Percentiles rank a stretch among this genome's conserved stretches.
These are phyloP conservation scores for Pituophis catenifer DNA, from an alignment of 2,113 vertebrate genomes.

Conservation along the genomic window DNA sequence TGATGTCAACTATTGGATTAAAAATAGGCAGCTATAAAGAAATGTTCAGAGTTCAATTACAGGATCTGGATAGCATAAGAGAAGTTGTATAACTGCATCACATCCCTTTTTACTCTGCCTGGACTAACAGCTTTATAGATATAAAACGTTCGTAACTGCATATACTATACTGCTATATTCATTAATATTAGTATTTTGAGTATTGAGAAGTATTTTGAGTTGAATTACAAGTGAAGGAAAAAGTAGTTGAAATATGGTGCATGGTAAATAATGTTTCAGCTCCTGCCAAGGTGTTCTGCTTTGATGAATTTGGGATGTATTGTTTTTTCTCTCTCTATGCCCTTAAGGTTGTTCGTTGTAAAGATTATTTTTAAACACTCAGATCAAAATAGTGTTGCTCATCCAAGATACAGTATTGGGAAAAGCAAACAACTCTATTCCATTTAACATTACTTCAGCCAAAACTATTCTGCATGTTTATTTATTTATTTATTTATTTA, in stretches of 20 bases:
- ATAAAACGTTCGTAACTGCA: background rate
- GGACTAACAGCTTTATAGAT: background rate
- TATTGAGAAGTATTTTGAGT: background rate
- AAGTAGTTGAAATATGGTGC: background rate
- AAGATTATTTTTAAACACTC: conserved; percentile 13
- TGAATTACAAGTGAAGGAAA: background rate
- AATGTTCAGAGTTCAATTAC: background rate
- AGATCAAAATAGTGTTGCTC: background rate
- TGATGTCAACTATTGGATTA: background rate
- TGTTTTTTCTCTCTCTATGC: background rate
- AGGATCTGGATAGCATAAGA: background rate
- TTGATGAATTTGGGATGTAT: background rate
- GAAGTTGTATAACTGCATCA: background rate
- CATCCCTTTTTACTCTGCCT: background rate
- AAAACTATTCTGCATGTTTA: background rate
- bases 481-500: too few species aligned
- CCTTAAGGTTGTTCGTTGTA: background rate
- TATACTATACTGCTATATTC: background rate
- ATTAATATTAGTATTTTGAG: too few species aligned
- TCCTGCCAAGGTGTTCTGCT: conserved; percentile 7
- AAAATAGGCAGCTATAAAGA: background rate
- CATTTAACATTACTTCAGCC: background rate
- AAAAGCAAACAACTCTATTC: background rate
- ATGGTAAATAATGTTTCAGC: fast-evolving
- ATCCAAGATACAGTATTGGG: background rate